Percentiles rank a stretch among this genome's conserved stretches.
Evolutionary conservation across 1,140 invertebrate genomes (phyloP).

Genomic region (Drosophila bipectinata): DNA sequence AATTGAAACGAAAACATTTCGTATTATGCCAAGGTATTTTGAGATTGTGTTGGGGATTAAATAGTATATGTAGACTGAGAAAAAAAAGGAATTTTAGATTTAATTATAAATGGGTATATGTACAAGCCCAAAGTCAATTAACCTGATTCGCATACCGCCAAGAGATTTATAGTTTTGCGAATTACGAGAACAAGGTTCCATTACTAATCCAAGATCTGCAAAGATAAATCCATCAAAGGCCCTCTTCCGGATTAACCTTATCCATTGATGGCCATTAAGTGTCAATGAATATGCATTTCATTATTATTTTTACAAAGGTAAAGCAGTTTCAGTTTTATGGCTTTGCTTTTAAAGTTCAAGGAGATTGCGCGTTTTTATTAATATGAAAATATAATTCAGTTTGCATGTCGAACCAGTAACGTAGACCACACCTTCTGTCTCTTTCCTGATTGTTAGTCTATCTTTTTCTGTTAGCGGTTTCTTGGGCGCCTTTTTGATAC

Average conservation of each 20-base stretch:
- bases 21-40: slow-evolving; percentile 1
- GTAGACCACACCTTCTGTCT: slow-evolving; percentile 14
- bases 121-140: not conserved
- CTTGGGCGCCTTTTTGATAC: slow-evolving; percentile 34
- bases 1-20: slow-evolving; percentile 24
- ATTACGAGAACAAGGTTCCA: slow-evolving; percentile 5
- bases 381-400: slow-evolving; percentile 50
- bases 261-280: slow-evolving; percentile 16
- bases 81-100: not conserved
- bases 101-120: not conserved
- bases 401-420: slow-evolving; percentile 24
- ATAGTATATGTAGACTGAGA: not conserved
- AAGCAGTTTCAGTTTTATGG: slow-evolving; percentile 41
- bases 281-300: slow-evolving; percentile 21
- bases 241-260: slow-evolving; percentile 13
- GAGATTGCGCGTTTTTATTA: slow-evolving; percentile 37
- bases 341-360: slow-evolving; percentile 69
- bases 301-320: slow-evolving; percentile 39
- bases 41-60: slow-evolving; percentile 20
- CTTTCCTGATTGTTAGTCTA: not conserved
- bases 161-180: slow-evolving; percentile 6
- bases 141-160: not conserved
- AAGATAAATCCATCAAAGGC: slow-evolving; percentile 6
- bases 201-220: not conserved
- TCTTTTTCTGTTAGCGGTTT: slow-evolving; percentile 13